Percentiles rank a stretch among this genome's conserved stretches.
These are phyloP conservation scores for Xanthia icteritia DNA, from an alignment of 2,888 invertebrate species.

Conservation along the genomic window DNA sequence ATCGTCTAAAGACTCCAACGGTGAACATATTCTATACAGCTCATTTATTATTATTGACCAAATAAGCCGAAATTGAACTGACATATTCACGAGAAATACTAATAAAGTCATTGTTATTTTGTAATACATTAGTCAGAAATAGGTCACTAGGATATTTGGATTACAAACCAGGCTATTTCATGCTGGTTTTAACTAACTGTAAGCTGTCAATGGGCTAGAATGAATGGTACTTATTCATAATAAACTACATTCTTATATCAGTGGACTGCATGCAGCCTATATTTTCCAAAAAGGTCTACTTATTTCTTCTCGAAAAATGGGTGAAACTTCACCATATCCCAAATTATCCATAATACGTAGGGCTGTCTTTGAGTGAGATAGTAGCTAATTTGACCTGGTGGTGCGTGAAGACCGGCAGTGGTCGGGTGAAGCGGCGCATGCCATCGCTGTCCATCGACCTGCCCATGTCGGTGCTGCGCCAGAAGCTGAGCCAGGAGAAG, in stretches of 20 bases:
- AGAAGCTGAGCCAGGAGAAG: slow-evolving; percentile 94
- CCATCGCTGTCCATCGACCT: slow-evolving; percentile 95
- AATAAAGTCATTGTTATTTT: slow-evolving; percentile 35
- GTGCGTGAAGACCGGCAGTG: slow-evolving; percentile 80
- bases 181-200: neutral
- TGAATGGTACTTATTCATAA: neutral
- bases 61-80: slow-evolving; percentile 11
- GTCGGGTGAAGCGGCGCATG: slow-evolving; percentile 90
- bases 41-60: slow-evolving; percentile 21
- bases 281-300: neutral
- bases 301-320: neutral
- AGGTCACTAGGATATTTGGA: slow-evolving; percentile 20
- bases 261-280: neutral
- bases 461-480: slow-evolving; percentile 95
- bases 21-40: slow-evolving; percentile 22
- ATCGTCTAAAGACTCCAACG: slow-evolving; percentile 21
- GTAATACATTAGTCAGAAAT: slow-evolving; percentile 6
- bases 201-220: neutral
- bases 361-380: slow-evolving; percentile 29
- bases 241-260: neutral
- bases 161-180: slow-evolving; percentile 1
- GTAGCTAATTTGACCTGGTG: slow-evolving; percentile 68
- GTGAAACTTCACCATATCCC: neutral
- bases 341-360: neutral
- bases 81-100: slow-evolving; percentile 19